Base-by-base conservation (phyloP, 2,797 vertebrate species). In the Glyptemys insculpta region DNA sequence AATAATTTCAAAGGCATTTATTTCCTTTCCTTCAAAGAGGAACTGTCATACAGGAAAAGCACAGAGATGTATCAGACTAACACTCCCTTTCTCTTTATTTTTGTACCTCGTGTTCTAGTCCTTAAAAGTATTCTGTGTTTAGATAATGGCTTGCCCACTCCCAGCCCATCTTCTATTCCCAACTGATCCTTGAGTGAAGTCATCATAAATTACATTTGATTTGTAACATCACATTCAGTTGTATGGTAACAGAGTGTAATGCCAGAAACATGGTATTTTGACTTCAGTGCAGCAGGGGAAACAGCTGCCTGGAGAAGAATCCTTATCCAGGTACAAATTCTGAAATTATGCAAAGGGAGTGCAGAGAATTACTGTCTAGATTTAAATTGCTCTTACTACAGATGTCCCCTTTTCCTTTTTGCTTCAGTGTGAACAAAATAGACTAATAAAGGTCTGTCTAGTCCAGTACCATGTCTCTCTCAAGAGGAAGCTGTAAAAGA, bases 161-260 rank as follows among this genome's bases (percentile, higher is more conserved):
- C 76, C 19, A 85, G 5, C 4, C 27, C 44, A 53, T 57, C 56
- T 84, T 88, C 76, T 18, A 74, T 81, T 80, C 47, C 88, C 29
- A 31, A 78, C 72, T 85, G n/a, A n/a, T 59, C 15, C 68, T 90
- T 95, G 85, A 92, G 78, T 59, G 72, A 54, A 92, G 83, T 90
- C 2, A 2, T 12, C 15, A 59, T 59, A 49, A 2, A 3, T 14
- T 15, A 59, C 53, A 49, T 57, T 92, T 37, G 15, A 27, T 15
- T 68, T 2, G 29, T 31, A 72, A 76, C 8, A 57, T 41, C 49
- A 81, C 8, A 89, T 8, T n/a, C 49, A 79, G 0, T 7, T 57
- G 37, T 29, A 59, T 5, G 14, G 18, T 12, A 56, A 31, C 15
- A 1, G 25, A 76, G 2, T 11, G 41, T 47, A 41, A 76, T 47